phyloP scores from a whole-genome alignment of 2,797 vertebrate species.

The Nasua narica region DNA sequence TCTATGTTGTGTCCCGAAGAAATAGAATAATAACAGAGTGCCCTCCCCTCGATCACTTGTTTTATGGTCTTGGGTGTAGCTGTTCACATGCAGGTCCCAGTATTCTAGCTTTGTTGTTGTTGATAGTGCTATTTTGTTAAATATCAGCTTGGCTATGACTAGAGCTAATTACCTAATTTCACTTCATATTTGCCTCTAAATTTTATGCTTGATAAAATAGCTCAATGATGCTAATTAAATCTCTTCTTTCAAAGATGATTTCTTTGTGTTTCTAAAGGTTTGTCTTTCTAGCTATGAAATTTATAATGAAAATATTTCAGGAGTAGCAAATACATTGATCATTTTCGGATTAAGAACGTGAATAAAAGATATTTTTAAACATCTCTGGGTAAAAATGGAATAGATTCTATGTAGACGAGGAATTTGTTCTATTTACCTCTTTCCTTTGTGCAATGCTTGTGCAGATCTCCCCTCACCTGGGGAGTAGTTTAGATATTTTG shows the following conservation, averaged over 20 bases:
- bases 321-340: background rate
- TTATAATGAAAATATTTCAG: background rate
- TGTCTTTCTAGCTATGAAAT: background rate
- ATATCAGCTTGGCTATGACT: background rate
- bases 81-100: background rate
- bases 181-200: background rate
- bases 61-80: background rate
- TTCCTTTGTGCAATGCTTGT: background rate
- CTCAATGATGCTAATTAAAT: background rate
- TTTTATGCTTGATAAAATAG: background rate
- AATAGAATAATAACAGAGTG: background rate
- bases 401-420: background rate
- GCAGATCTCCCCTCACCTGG: background rate
- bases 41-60: fast-evolving
- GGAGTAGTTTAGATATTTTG: background rate
- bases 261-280: conserved; percentile 22
- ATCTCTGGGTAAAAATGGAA: background rate
- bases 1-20: background rate
- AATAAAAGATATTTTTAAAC: background rate
- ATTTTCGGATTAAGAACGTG: background rate
- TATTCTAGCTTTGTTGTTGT: background rate
- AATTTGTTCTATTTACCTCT: background rate
- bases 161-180: background rate
- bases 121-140: background rate
- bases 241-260: background rate